phyloP scores from a whole-genome alignment of 2,888 invertebrate genomes.

The Lutraria lutraria region DNA sequence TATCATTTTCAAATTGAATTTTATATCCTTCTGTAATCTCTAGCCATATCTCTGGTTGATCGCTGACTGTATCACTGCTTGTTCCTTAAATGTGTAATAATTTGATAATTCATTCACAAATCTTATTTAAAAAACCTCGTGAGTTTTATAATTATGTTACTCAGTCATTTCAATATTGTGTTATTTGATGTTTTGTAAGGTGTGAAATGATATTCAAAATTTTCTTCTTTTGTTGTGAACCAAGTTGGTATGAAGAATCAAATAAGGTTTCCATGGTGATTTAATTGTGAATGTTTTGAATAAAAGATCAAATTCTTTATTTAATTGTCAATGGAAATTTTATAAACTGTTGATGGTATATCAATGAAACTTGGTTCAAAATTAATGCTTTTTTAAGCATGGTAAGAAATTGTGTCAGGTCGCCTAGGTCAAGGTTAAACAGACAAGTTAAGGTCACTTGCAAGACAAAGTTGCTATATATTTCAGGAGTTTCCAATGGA shows the following conservation, averaged over 20 bases:
- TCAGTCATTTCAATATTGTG: slow-evolving; percentile 4
- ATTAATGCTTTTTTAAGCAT: no score
- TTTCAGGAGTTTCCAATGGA: no score
- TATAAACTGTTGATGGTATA: no score
- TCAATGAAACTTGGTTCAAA: no score
- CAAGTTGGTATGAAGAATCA: not conserved
- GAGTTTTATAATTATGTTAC: slow-evolving; percentile 1
- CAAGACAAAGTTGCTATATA: no score
- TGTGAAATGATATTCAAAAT: slow-evolving; percentile 6
- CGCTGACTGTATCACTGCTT: not conserved
- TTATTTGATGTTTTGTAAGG: slow-evolving; percentile 7
- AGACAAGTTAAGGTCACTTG: no score
- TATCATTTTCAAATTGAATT: not conserved
- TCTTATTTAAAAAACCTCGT: not conserved
- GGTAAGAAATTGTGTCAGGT: no score
- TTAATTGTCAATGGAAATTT: no score
- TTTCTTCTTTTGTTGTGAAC: not conserved
- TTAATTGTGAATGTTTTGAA: not conserved
- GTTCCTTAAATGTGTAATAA: not conserved
- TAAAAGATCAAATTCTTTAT: not conserved
- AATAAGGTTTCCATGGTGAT: slow-evolving; percentile 2
- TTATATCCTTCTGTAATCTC: not conserved
- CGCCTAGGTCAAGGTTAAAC: no score
- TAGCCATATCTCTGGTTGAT: not conserved
- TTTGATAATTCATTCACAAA: slow-evolving; percentile 12